Conservation (phyloP, 2,113 vertebrate species). For the Microtus ochrogaster region DNA sequence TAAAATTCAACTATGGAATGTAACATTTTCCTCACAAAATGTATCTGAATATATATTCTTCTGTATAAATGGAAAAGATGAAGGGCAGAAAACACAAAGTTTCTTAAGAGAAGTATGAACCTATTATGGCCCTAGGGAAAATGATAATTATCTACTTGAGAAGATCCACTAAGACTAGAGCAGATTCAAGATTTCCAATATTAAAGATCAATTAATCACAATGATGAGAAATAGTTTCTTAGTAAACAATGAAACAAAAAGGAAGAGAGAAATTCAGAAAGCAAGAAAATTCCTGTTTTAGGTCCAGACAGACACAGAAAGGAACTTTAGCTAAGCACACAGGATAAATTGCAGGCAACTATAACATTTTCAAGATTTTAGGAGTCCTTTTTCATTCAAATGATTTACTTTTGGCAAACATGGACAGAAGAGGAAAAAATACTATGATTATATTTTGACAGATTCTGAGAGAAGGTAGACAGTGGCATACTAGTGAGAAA, state of each 20-base stretch:
- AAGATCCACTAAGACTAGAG: not conserved
- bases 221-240: not conserved
- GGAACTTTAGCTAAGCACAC: not conserved
- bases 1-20: not conserved
- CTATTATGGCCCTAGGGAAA: not conserved
- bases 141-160: not conserved
- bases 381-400: not conserved
- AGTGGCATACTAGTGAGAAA: not conserved
- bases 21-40: not conserved
- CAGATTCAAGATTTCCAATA: not conserved
- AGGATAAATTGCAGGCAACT: not conserved
- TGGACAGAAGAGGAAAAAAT: not conserved
- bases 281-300: not conserved
- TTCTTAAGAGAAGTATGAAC: not conserved
- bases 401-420: not conserved
- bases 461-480: not conserved
- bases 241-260: not conserved
- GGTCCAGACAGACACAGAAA: not conserved
- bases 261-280: not conserved
- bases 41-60: not conserved
- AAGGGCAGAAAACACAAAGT: not conserved
- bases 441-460: not conserved
- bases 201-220: not conserved
- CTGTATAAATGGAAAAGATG: not conserved
- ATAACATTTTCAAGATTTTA: not conserved